phyloP scores from a whole-genome alignment of 1,140 invertebrate genomes.

The Rhagoletis zephyria region DNA sequence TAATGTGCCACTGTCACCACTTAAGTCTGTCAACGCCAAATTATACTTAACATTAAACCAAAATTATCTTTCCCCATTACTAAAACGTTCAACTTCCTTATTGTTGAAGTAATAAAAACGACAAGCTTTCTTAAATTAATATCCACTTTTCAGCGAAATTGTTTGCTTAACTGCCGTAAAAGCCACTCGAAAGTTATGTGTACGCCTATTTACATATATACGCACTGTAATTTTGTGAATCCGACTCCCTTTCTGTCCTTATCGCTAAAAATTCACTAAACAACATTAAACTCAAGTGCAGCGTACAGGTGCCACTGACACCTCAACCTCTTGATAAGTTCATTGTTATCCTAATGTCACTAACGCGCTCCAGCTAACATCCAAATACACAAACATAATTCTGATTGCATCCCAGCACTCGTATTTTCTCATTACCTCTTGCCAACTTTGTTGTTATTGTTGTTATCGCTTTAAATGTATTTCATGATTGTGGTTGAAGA shows the following conservation, averaged over 20 bases:
- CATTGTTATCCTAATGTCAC: not conserved
- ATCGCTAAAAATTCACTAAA: conserved; percentile 30
- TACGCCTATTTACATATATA: too few relatives aligned
- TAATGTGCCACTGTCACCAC: not conserved
- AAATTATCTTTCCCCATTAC: not conserved
- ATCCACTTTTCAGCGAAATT: conserved; percentile 16
- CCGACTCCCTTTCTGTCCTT: not conserved
- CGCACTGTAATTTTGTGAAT: too few relatives aligned
- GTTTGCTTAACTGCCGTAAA: not conserved
- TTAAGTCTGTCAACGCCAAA: conserved; percentile 31
- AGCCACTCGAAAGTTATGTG: not conserved
- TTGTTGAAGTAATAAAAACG: not conserved
- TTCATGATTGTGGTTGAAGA: not conserved
- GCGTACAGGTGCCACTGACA: not conserved
- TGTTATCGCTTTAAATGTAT: conserved; percentile 2
- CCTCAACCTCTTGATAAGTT: not conserved
- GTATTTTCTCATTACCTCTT: not conserved
- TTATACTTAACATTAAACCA: not conserved
- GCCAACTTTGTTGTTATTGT: not conserved
- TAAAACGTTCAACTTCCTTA: conserved; percentile 6
- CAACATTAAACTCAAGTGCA: conserved; percentile 1
- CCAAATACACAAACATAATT: not conserved
- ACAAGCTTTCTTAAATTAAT: conserved; percentile 13
- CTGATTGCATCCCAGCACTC: not conserved
- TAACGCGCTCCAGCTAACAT: not conserved